Conservation (phyloP, 2,888 invertebrate species). For the Phortica okadai region DNA sequence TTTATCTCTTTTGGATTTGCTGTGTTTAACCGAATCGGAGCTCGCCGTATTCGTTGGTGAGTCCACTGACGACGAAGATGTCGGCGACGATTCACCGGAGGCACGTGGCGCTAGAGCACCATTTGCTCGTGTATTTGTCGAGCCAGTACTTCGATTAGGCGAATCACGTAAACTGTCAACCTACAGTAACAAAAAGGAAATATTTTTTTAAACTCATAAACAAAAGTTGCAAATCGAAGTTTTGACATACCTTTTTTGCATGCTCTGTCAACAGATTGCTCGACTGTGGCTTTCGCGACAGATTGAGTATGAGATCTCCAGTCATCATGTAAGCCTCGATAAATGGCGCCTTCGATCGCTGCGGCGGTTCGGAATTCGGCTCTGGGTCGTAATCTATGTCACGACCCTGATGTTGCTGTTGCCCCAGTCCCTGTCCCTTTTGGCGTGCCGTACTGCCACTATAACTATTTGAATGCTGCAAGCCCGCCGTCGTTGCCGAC, state of each 20-base stretch:
- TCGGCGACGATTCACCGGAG: conserved; percentile 76
- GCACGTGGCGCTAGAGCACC: conserved; percentile 76
- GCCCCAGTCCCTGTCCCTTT: conserved; percentile 51
- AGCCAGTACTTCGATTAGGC: conserved; percentile 64
- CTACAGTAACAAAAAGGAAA: conserved; percentile 47
- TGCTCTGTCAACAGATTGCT: conserved; percentile 79
- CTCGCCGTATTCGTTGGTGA: conserved; percentile 72
- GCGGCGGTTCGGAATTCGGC: conserved; percentile 73
- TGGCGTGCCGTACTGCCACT: conserved; percentile 62
- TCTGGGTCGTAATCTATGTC: conserved; percentile 62
- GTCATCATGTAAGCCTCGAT: conserved; percentile 99
- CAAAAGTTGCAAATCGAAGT: not conserved
- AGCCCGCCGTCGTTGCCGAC: conserved; percentile 29
- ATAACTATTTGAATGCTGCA: conserved; percentile 68
- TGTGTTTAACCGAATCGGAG: conserved; percentile 72
- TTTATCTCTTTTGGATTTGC: conserved; percentile 38
- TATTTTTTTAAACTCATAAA: not conserved
- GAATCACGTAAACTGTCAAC: conserved; percentile 76
- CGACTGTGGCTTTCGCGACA: conserved; percentile 88
- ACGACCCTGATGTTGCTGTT: conserved; percentile 51
- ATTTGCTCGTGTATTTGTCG: conserved; percentile 67
- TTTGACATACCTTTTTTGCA: conserved; percentile 73
- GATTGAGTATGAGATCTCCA: conserved; percentile 95
- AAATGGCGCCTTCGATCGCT: conserved; percentile 77
- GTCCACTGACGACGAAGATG: conserved; percentile 76